Percentiles rank a stretch among this genome's conserved stretches.
Evolutionary conservation across 2,113 vertebrate species (phyloP).

Genomic region (Centropristis striata): DNA sequence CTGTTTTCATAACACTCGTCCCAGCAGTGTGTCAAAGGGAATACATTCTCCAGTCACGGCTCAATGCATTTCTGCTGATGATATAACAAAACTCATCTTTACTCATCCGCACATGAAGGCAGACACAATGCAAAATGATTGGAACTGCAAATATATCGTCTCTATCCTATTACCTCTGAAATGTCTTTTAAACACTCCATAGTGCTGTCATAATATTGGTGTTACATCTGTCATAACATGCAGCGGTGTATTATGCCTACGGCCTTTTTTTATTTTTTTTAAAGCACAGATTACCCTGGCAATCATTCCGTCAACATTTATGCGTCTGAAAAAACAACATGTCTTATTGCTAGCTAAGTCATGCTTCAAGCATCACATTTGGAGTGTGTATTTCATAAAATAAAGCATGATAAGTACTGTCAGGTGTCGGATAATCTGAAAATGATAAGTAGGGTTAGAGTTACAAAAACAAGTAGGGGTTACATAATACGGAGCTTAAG

Average conservation of each 20-base stretch:
- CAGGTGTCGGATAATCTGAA: slow-evolving; percentile 5
- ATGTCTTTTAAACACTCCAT: slow-evolving; percentile 61
- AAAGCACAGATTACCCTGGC: slow-evolving; percentile 42
- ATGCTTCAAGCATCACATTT: neutral
- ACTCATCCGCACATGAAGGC: slow-evolving; percentile 36
- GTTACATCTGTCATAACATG: slow-evolving; percentile 76
- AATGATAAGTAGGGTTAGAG: neutral
- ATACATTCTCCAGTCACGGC: slow-evolving; percentile 29
- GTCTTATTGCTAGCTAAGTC: neutral
- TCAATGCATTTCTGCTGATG: slow-evolving; percentile 29
- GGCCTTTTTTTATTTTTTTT: slow-evolving; percentile 5
- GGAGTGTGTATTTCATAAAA: slow-evolving; percentile 5
- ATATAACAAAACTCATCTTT: slow-evolving; percentile 30
- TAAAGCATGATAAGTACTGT: neutral
- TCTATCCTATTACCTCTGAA: slow-evolving; percentile 58
- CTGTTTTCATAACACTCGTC: slow-evolving; percentile 65
- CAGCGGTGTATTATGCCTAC: slow-evolving; percentile 47
- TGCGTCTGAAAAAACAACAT: slow-evolving; percentile 28
- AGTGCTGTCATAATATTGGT: slow-evolving; percentile 78
- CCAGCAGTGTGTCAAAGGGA: slow-evolving; percentile 25
- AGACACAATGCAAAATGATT: slow-evolving; percentile 59
- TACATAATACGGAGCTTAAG: neutral
- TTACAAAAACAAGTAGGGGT: slow-evolving; percentile 3
- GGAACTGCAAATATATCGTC: slow-evolving; percentile 46
- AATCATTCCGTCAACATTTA: slow-evolving; percentile 41